Base-by-base conservation (phyloP, 2,797 vertebrate species). In the Acomys russatus region DNA sequence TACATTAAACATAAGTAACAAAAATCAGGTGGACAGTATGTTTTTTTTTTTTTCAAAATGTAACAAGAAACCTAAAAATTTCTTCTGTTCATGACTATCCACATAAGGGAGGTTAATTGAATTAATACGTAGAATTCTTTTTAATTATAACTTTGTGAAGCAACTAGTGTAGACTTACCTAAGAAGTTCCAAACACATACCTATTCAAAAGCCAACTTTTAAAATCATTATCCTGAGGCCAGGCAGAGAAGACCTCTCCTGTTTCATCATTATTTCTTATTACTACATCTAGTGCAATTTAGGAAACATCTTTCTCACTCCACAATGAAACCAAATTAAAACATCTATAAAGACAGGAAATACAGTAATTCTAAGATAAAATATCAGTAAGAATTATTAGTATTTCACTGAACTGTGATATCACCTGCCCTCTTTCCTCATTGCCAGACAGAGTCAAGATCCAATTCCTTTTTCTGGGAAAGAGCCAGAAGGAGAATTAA, bases 71-170 rank as follows among this genome's bases (percentile, higher is more conserved):
- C 2, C 76, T n/a, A 92, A 59, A 22, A n/a, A 70, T 76, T 1
- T 49, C 44, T 23, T 92, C 71, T 89, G 30, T 88, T 35, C 89
- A 77, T n/a, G 59, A 6, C 2, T 89, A 49, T 10, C 61, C 33
- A 80, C 1, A 84, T 30, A 78, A 74, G 30, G 59, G 15, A 76
- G 44, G 89, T 90, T 84, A 86, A 97, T 11, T 80, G 17, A 91
- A 79, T 56, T 61, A 14, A 33, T 63, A 77, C 70, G 3, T 85
- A 54, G 92, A 97, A 80, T 77, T 6, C 79, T 71, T 94, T 90
- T 94, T 90, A 90, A 90, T 35, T 59, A 70, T 49, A 87, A 91
- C 63, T 12, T 73, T 74, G 77, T 87, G 78, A 71, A 92, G 64
- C 7, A 88, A 90, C 5, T 76, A 88, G n/a, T 4, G 38, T 90